Evolutionary conservation across 2,888 invertebrate species (phyloP).

Genomic region (Epinotia ramella): DNA sequence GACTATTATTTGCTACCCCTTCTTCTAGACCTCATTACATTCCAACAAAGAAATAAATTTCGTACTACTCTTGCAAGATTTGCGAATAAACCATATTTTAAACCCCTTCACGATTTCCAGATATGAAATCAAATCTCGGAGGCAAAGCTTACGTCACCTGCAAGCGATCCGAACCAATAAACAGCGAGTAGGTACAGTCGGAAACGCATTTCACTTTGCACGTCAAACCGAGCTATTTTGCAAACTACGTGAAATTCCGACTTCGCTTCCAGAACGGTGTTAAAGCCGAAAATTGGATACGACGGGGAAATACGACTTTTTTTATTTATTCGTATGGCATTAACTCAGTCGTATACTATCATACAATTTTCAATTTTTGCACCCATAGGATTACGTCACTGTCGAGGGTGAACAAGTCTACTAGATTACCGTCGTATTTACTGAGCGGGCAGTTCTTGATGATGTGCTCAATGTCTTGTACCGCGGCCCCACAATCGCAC

Average conservation of each 20-base stretch:
- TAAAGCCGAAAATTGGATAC: neutral
- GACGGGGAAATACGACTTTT: too few species aligned
- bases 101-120: neutral
- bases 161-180: conserved; percentile 17
- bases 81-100: conserved; percentile 1
- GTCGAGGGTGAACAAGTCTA: too few species aligned
- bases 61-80: neutral
- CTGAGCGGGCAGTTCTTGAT: too few species aligned
- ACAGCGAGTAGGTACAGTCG: conserved; percentile 6
- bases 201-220: conserved; percentile 26
- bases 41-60: neutral
- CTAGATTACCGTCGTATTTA: too few species aligned
- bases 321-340: too few species aligned
- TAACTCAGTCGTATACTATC: too few species aligned
- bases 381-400: too few species aligned
- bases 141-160: conserved; percentile 5
- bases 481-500: too few species aligned
- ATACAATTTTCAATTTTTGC: too few species aligned
- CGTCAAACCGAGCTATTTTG: conserved; percentile 11
- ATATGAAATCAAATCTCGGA: conserved; percentile 5
- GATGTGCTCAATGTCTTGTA: too few species aligned
- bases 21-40: too few species aligned
- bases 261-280: neutral
- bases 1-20: too few species aligned
- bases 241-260: neutral